Evolutionary conservation across 2,113 vertebrate genomes (phyloP), one percentile per base, ranked within the genome.

Genomic region (Phocoena phocoena): DNA sequence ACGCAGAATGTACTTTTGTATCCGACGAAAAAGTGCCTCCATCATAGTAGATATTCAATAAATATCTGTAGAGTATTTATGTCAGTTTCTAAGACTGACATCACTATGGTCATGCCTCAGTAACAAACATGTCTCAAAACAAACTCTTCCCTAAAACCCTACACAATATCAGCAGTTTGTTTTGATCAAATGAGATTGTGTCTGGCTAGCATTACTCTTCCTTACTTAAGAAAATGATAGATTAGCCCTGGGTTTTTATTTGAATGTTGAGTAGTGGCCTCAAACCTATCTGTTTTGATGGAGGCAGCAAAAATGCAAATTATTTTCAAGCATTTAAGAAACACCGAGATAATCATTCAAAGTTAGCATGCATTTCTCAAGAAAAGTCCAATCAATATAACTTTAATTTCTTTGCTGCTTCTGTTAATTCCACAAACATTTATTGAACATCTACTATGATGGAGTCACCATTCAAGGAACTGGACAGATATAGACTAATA

Each of bases 281-380:
- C 53, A 93, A 76, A 47, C 5, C 4, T 73, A 90, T 68, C 23
- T 65, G 9, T 79, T 60, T 80, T 74, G 31, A 62, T 74, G 26
- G 80, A 76, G 23, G 23, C 17, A 62, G 8, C 13, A 76, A 55
- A 90, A 44, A 82, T 90, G 10, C 2, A 73, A 38, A 36, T 86
- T 80, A 41, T 31, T 84, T 88, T n/a, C 55, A 94, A 82, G 20
- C 5, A 68, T 86, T 89, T 97, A 62, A 90, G 33, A 67, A 86
- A 55, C 38, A 70, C 2, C 33, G 17, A 81, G 31, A 62, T 50
- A 50, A 58, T 67, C 58, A 26, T 28, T 88, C 20, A 67, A n/a
- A 85, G 26, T 74, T n/a, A 80, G 5, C 2, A 26, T 74, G 3
- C 12, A 12, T 85, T 95, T 89, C 62, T 79, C 3, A 92, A 92